Base-by-base conservation (phyloP, 2,113 vertebrate genomes). In the Callipepla squamata region DNA sequence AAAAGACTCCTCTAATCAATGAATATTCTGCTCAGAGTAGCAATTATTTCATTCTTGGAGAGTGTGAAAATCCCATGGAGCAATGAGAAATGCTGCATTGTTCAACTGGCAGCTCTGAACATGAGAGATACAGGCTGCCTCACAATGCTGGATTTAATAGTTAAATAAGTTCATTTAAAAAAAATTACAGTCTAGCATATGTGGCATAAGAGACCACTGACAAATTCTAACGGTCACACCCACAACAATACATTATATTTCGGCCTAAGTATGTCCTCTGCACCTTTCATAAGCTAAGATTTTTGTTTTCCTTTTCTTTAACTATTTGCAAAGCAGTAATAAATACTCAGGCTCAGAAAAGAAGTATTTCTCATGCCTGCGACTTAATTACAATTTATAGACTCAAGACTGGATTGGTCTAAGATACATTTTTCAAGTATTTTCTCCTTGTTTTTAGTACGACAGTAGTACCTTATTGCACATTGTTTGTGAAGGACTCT, bases 401-500 rank as follows among this genome's bases (percentile, higher is more conserved):
- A 97, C 92, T 94, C 95, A 92, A 96, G 78, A 96, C 66, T 89
- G 94, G 77, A 81, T 89, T 93, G 97, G 96, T 97, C 97, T 97
- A 95, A 87, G 91, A 95, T 88, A 93, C 38, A 84, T 87, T 89
- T 95, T 98, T 98, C 97, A 98, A 97, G 98, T 98, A 97, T 97
- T 95, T 78, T 89, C 82, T 88, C 91, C 95, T 90, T 92, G 94
- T 96, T 96, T 88, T 77, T 96, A 97, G 97, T 91, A 97, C 82
- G 13, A 94, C 97, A 97, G 97, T 97, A 97, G 97, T 97, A 97
- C 95, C 96, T 98, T 98, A 98, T 97, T 98, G 98, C 98, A 98
- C 97, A 96, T 96, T 78, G 92, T 92, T 95, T 97, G 85, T 93
- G 89, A 72, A 90, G 62, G 76, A 85, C 36, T 82, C 22, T 15